Percentiles rank a stretch among this genome's conserved stretches.
These are phyloP conservation scores for Ichneumoninae sp. DNA, from an alignment of 2,888 invertebrate genomes.

Conservation along the genomic window DNA sequence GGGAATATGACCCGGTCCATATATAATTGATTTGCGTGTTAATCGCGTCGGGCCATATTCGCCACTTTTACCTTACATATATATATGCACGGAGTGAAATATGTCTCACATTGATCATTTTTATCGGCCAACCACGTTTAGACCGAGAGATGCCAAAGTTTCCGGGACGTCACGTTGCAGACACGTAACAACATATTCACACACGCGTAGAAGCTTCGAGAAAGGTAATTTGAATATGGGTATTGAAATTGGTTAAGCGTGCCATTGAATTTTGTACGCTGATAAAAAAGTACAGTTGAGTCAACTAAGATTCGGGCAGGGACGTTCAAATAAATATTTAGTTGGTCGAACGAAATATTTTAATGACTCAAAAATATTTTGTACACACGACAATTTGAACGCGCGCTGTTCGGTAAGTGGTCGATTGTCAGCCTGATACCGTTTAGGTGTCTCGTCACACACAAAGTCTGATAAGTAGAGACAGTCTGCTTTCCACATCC, in stretches of 20 bases:
- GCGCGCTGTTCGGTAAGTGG: neutral
- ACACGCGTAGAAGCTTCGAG: neutral
- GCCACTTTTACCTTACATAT: no score
- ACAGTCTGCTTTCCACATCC: neutral
- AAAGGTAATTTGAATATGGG: neutral
- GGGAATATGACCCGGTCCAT: no score
- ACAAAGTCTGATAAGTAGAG: neutral
- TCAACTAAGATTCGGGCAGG: no score
- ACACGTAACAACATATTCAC: neutral
- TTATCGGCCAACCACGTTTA: neutral
- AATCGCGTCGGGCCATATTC: no score
- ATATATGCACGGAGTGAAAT: neutral
- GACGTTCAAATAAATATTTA: no score
- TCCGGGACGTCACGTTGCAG: neutral
- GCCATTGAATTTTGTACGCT: neutral
- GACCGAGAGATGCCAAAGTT: neutral
- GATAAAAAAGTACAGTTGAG: no score
- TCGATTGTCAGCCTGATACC: neutral
- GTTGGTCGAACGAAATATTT: no score
- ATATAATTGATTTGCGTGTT: no score
- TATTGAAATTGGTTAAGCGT: neutral
- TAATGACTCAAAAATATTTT: no score
- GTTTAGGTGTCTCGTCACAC: neutral
- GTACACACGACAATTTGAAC: neutral
- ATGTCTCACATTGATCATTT: conserved; percentile 10